Percentiles rank a stretch among this genome's conserved stretches.
These are phyloP conservation scores for Aleiodes sp. DNA, from an alignment of 1,140 invertebrate species.

Conservation along the genomic window DNA sequence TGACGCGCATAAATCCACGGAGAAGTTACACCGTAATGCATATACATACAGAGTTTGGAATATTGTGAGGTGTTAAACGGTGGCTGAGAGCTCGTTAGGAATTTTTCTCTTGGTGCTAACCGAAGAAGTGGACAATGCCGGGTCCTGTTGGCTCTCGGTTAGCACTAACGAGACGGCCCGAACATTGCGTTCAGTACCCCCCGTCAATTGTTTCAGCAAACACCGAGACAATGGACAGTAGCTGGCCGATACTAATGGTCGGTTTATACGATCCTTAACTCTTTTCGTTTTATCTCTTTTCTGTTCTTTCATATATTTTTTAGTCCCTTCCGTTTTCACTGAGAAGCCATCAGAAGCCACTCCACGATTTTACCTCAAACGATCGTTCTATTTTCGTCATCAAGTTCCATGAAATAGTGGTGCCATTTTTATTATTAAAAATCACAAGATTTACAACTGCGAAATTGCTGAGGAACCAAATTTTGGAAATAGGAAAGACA, in stretches of 20 bases:
- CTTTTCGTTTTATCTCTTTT: slow-evolving; percentile 22
- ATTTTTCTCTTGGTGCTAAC: slow-evolving; percentile 66
- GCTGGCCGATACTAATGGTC: slow-evolving; percentile 63
- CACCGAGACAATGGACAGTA: slow-evolving; percentile 67
- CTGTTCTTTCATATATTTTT: background rate
- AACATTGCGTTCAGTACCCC: slow-evolving; percentile 49
- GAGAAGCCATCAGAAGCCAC: too few species aligned
- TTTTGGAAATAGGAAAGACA: too few species aligned
- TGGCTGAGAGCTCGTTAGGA: slow-evolving; percentile 60
- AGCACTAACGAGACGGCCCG: slow-evolving; percentile 65
- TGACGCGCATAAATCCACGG: slow-evolving; percentile 4
- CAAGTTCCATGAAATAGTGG: too few species aligned
- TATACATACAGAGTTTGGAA: slow-evolving; percentile 7
- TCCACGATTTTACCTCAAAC: too few species aligned
- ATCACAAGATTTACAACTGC: too few species aligned
- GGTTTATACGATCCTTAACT: slow-evolving; percentile 61
- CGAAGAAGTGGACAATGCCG: slow-evolving; percentile 60
- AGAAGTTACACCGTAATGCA: background rate
- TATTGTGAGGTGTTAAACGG: slow-evolving; percentile 42
- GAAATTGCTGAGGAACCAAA: too few species aligned
- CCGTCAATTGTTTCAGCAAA: slow-evolving; percentile 68
- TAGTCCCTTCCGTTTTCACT: too few species aligned
- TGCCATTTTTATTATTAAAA: too few species aligned
- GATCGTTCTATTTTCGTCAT: too few species aligned
- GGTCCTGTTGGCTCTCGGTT: slow-evolving; percentile 53